Conservation (phyloP, 2,888 invertebrate species). For the Drosophila robusta region DNA sequence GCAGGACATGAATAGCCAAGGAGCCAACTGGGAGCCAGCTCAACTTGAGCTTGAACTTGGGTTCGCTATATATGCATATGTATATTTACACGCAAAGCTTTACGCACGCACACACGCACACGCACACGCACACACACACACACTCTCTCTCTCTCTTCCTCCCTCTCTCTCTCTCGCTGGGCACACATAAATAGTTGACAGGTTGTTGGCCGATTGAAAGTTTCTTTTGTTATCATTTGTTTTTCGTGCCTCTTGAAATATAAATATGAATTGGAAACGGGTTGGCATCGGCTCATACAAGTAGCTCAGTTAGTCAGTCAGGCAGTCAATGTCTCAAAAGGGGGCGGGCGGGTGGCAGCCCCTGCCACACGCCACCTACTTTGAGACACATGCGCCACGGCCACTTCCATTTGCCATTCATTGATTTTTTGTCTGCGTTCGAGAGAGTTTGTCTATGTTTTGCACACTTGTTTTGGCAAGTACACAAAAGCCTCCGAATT, state of each 20-base stretch:
- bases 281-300: conserved; percentile 12
- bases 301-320: conserved; percentile 11
- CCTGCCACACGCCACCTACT: conserved; percentile 38
- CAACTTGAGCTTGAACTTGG: conserved; percentile 67
- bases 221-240: conserved; percentile 66
- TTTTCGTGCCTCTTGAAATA: conserved; percentile 34
- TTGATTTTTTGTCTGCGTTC: conserved; percentile 69
- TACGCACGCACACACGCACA: conserved; percentile 9
- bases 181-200: conserved; percentile 60
- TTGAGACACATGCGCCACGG: conserved; percentile 81
- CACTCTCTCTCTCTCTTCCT: neutral
- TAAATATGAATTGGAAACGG: conserved; percentile 44
- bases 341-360: conserved; percentile 40
- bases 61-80: conserved; percentile 5
- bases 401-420: conserved; percentile 78
- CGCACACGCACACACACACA: conserved; percentile 12
- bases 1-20: conserved; percentile 63
- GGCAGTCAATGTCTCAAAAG: conserved; percentile 7
- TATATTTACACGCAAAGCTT: neutral
- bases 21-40: conserved; percentile 49
- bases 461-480: conserved; percentile 22
- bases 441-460: conserved; percentile 15
- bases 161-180: neutral
- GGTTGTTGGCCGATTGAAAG: conserved; percentile 60
- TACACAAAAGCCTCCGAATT: too few species aligned